Conservation (phyloP, 1,140 invertebrate species). For the Drosophila sturtevanti region DNA sequence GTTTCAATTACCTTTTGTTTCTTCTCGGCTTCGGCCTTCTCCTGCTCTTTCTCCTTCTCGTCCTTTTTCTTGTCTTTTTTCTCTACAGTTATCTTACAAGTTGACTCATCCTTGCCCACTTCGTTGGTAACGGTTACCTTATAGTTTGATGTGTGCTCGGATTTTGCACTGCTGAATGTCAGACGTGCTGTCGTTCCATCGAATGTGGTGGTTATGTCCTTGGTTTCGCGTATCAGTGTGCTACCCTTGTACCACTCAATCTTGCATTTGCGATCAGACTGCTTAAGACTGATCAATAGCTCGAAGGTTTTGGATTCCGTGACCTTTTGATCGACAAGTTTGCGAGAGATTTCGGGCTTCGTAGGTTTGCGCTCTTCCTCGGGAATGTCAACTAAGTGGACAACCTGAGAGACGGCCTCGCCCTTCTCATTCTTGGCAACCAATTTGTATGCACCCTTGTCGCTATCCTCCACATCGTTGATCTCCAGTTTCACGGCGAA, state of each 20-base stretch:
- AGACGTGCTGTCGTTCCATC: conserved; percentile 91
- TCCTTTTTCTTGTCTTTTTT: conserved; percentile 77
- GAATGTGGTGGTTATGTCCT: conserved; percentile 88
- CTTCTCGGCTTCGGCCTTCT: conserved; percentile 71
- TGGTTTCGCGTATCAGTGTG: conserved; percentile 88
- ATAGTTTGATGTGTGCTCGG: conserved; percentile 89
- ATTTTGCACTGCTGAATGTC: conserved; percentile 87
- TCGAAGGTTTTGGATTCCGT: conserved; percentile 91
- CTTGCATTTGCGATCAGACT: conserved; percentile 89
- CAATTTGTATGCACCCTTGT: conserved; percentile 95
- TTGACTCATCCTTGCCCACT: conserved; percentile 91
- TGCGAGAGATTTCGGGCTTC: conserved; percentile 89
- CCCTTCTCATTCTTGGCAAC: conserved; percentile 97
- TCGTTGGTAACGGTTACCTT: conserved; percentile 92
- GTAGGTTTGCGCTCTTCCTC: conserved; percentile 82
- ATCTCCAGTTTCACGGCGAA: conserved; percentile 95
- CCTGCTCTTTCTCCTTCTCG: conserved; percentile 66
- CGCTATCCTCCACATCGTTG: conserved; percentile 88
- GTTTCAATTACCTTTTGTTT: conserved; percentile 68
- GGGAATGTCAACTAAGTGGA: conserved; percentile 92
- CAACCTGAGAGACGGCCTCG: conserved; percentile 94
- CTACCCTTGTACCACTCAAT: conserved; percentile 94
- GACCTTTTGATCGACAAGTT: conserved; percentile 87
- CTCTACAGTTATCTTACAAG: conserved; percentile 88
- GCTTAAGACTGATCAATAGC: conserved; percentile 88